These are phyloP conservation scores for Lethenteron reissneri DNA, from an alignment of 2,113 vertebrate genomes.

Conservation along the genomic window DNA sequence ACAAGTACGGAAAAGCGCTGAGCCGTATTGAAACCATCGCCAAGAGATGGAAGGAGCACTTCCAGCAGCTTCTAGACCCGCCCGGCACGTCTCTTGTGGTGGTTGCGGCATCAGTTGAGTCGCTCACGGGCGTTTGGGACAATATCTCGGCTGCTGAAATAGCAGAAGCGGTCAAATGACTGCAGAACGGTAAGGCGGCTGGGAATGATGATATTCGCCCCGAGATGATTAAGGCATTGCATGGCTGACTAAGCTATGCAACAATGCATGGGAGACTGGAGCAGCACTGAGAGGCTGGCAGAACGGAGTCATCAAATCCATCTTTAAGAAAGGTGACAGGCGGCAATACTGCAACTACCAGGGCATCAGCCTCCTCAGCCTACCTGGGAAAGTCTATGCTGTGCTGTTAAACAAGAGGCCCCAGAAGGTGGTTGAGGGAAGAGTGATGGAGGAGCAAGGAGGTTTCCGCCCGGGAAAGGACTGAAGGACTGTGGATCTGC, in stretches of 20 bases:
- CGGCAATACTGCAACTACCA: not conserved
- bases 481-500: slow-evolving; percentile 3
- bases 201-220: not conserved
- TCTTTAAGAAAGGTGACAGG: slow-evolving; percentile 6
- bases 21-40: no score
- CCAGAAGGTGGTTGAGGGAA: not conserved
- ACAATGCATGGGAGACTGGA: not conserved
- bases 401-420: not conserved
- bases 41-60: not conserved
- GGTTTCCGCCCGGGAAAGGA: not conserved
- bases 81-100: not conserved
- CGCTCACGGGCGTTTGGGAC: not conserved
- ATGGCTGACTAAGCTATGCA: not conserved
- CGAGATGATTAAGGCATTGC: not conserved
- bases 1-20: no score
- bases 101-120: not conserved
- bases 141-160: slow-evolving; percentile 2
- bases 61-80: no score
- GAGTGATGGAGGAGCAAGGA: not conserved
- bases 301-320: not conserved
- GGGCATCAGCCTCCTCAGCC: not conserved
- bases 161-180: not conserved
- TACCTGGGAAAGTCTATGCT: not conserved
- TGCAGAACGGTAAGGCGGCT: not conserved
- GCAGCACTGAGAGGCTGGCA: not conserved